Base-by-base conservation (phyloP, 1,140 invertebrate genomes). In the Dendrolimus punctatus region DNA sequence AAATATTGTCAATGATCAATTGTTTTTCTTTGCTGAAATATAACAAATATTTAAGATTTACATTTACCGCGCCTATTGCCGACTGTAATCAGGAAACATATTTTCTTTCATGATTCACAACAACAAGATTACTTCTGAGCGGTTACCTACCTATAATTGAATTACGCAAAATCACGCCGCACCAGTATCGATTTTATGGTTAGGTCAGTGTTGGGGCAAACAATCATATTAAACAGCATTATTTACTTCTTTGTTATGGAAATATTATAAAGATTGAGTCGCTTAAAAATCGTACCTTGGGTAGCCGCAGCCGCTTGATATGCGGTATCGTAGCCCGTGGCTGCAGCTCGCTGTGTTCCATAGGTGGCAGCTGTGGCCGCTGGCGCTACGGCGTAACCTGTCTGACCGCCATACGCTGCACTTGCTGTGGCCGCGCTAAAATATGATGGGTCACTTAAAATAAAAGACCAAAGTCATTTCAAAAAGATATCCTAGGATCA, bases 321-420 rank as follows among this genome's bases (percentile, higher is more conserved):
- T 49, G 91, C 91, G 50, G 91, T 92, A 66, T 95, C 94, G 88
- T 94, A 94, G 39, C 92, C 92, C 40, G 93, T 91, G 44, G 91
- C 91, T 38, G 92, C 91, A 39, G 92, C 91, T 57, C 93, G 90
- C 75, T 94, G 93, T 8, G 93, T 92, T 43, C 90, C 90, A 80
- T 95, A 95, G 39, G 92, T 93, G 40, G 93, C 93, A 40, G 93
- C 92, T 36, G 93, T 92, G 37, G 92, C 92, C 56, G 93, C 91
- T 46, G 92, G 91, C 53, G 94, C 93, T 84, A 95, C 93, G 60
- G 94, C 93, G 89, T 95, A 95, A 55, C 93, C 94, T 47, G 93
- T 91, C 78, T 95, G 94, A 7, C 92, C 92, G 44, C 93, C 91
- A 81, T 95, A 95, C 48, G 93, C 92, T 40, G 92, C 92, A 53